A percentile compares a stretch with the other conserved stretches of the same genome.
phyloP scores from a whole-genome alignment of 2,797 vertebrate genomes.

The Agapornis canus region DNA sequence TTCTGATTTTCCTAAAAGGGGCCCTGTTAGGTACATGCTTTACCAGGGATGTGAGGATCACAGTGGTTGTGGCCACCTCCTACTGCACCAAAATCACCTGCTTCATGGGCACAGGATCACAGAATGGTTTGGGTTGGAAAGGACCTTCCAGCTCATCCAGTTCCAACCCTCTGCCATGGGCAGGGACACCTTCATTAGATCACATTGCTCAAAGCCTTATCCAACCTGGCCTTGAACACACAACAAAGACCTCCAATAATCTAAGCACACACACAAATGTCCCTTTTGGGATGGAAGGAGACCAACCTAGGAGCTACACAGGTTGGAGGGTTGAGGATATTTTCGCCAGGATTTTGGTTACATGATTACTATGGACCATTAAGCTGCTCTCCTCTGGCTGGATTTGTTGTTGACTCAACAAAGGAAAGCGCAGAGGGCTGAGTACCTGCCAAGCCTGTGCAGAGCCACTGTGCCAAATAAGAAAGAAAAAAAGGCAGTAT shows the following conservation, averaged over 20 bases:
- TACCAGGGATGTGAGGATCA: not conserved
- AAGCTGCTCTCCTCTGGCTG: not conserved
- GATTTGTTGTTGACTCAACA: conserved; percentile 32
- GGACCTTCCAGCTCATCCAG: not conserved
- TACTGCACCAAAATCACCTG: not conserved
- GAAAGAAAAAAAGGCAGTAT: not conserved
- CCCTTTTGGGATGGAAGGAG: not conserved
- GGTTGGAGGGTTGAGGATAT: not conserved
- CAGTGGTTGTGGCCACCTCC: not conserved
- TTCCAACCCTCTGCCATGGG: not conserved
- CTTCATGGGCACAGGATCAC: not conserved
- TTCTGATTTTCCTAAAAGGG: not conserved
- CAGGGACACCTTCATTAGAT: not conserved
- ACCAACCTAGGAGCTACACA: not conserved
- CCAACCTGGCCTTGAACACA: not conserved
- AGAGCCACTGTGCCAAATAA: not conserved
- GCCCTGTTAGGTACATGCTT: not conserved
- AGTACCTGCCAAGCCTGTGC: conserved; percentile 15
- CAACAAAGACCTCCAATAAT: not conserved
- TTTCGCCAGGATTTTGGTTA: not conserved
- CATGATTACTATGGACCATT: not conserved
- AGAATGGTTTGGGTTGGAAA: not conserved
- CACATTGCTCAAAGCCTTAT: not conserved
- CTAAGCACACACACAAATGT: not conserved
- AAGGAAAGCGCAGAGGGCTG: not conserved